Percentiles rank a stretch among this genome's conserved stretches.
phyloP scores from a whole-genome alignment of 1,140 invertebrate genomes.

The Brachionus manjavacas region DNA sequence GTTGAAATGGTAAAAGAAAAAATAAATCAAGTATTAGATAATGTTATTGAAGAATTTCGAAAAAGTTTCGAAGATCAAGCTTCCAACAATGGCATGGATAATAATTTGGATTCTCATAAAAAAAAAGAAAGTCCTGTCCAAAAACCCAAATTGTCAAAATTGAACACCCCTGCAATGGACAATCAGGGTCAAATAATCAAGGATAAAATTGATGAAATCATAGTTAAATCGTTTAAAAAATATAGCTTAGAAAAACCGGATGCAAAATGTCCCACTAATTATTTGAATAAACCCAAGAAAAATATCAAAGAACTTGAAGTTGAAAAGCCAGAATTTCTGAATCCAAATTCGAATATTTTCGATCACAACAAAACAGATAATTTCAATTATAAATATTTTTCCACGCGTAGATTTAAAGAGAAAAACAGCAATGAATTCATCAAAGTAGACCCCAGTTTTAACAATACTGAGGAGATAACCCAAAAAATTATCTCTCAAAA shows the following conservation, averaged over 20 bases:
- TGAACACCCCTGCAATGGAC: neutral
- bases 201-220: neutral
- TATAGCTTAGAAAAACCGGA: neutral
- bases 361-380: neutral
- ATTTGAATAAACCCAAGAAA: neutral
- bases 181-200: neutral
- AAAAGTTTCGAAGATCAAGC: neutral
- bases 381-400: neutral
- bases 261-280: neutral
- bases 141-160: neutral
- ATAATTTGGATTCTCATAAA: too few relatives aligned
- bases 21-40: neutral
- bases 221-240: neutral
- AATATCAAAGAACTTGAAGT: neutral
- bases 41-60: neutral
- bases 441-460: neutral
- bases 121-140: too few relatives aligned
- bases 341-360: neutral
- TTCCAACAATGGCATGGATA: too few relatives aligned
- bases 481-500: too few relatives aligned
- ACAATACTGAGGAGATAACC: neutral
- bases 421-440: neutral
- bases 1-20: neutral
- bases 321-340: neutral
- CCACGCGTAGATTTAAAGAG: neutral